Conservation (phyloP, 64 coral and sea anemone genomes). For the Trachythela sp. region DNA sequence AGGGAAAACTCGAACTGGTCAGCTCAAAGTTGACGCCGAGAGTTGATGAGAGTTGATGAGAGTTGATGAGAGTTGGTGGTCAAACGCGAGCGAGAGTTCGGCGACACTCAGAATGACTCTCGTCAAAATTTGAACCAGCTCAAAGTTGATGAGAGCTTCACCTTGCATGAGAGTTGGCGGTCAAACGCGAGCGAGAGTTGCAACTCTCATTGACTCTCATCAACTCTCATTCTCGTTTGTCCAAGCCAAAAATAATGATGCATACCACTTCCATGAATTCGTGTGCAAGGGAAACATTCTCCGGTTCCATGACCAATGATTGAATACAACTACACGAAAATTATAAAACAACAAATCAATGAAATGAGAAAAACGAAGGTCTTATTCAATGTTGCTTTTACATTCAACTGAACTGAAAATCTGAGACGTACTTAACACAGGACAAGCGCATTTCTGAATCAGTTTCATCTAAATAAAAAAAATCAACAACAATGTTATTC, state of each 20-base stretch:
- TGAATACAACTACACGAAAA: neutral
- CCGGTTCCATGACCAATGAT: neutral
- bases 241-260: neutral
- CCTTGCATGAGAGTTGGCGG: too few relatives aligned
- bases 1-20: too few relatives aligned
- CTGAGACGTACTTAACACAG: neutral
- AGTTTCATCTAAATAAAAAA: neutral
- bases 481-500: neutral
- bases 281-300: neutral
- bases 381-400: neutral
- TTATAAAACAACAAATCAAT: neutral
- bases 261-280: neutral
- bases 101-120: too few relatives aligned
- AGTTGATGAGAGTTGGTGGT: too few relatives aligned
- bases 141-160: too few relatives aligned
- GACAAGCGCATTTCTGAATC: constrained; percentile 12
- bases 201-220: too few relatives aligned
- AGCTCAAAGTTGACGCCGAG: too few relatives aligned
- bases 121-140: too few relatives aligned
- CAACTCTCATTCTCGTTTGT: too few relatives aligned
- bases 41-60: too few relatives aligned
- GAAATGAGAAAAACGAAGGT: neutral
- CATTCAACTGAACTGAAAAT: neutral
- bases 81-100: too few relatives aligned
- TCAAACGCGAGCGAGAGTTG: too few relatives aligned